Base-by-base conservation (phyloP, 2,113 vertebrate genomes). In the Synchiropus splendidus region DNA sequence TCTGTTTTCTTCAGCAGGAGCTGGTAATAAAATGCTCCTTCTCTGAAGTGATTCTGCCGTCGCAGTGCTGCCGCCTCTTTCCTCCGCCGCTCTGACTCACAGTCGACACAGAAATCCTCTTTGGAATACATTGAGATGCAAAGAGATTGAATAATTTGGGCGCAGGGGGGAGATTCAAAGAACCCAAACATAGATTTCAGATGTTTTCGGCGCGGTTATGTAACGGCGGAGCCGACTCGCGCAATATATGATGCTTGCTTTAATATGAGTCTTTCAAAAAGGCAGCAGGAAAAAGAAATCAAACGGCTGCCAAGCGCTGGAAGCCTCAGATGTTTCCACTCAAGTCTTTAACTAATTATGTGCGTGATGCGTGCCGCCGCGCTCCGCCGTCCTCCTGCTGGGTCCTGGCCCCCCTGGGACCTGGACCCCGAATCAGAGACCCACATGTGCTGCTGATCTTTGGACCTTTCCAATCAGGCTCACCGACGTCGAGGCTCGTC, bases 401-500 rank as follows among this genome's bases (percentile, higher is more conserved):
- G 36, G 18, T 27, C n/a, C 36, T 38, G 33, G 31, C 60, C 66
- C 38, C 30, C 13, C n/a, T n/a, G 40, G 57, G 40, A 18, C 21
- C 4, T 27, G 21, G 21, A 27, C 8, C 8, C n/a, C n/a, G n/a
- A n/a, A n/a, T n/a, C n/a, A n/a, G n/a, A 27, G 4, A 8, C 30
- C 39, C 51, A 58, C 76, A 82, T 82, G 77, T 82, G 79, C 71
- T 40, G 70, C 2, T 70, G 58, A 68, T 57, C 21, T 1, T 44
- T 8, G 36, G 55, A 9, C 21, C 46, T 39, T 54, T 75, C 60
- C 78, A 82, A 82, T 82, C 75, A 82, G 42, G 68, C 54, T 53
- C 49, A 48, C 47, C 18, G 42, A 54, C 58, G 41, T 58, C 40
- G 34, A 14, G 2, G 18, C 39, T 42, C 18, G 39, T 12, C 39